Evolutionary conservation across 2,113 vertebrate genomes (phyloP).

Genomic region (Apodemus speciosus): DNA sequence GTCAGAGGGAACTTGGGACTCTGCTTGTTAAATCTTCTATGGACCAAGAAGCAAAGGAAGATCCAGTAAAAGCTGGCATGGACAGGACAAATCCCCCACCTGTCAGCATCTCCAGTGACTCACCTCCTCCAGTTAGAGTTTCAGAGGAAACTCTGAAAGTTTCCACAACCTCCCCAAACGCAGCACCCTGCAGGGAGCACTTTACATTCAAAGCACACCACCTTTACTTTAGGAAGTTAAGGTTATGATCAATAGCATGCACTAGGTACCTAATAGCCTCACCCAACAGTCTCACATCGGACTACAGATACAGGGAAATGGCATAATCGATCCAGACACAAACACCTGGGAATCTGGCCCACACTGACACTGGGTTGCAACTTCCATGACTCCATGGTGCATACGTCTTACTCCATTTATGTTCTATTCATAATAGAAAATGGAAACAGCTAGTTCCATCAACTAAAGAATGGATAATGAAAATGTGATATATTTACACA

Average conservation of each 20-base stretch:
- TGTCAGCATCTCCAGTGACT: not conserved
- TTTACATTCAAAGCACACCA: not conserved
- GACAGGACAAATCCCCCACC: not conserved
- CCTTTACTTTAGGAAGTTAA: slow-evolving; percentile 22
- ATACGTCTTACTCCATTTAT: not conserved
- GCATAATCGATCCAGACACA: not conserved
- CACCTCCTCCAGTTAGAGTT: not conserved
- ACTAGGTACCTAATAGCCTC: not conserved
- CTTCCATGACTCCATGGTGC: not conserved
- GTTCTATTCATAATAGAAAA: not conserved
- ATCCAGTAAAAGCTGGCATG: not conserved
- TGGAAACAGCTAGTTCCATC: not conserved
- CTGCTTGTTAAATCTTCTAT: not conserved
- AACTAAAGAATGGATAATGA: not conserved
- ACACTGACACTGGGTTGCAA: not conserved
- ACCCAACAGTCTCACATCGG: not conserved
- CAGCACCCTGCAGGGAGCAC: no score
- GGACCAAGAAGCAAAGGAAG: not conserved
- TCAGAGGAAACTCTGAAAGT: not conserved
- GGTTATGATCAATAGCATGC: not conserved
- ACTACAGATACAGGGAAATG: not conserved
- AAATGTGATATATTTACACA: not conserved
- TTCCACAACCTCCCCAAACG: not conserved
- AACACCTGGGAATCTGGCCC: not conserved
- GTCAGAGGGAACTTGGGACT: not conserved